A percentile compares a stretch with the other conserved stretches of the same genome.
Evolutionary conservation across 2,113 vertebrate species (phyloP).

Genomic region (Oncorhynchus tshawytscha): DNA sequence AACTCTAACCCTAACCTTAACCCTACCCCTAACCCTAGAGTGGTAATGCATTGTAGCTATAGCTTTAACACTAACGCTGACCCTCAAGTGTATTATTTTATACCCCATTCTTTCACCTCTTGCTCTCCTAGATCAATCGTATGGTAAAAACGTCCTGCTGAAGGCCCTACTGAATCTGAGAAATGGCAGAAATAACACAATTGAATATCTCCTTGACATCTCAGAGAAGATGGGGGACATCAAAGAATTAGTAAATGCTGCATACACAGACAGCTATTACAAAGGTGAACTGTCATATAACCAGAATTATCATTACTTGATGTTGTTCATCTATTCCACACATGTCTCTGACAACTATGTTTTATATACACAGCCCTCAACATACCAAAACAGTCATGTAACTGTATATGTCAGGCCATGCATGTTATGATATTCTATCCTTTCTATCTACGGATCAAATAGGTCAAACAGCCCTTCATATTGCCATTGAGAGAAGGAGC

Average conservation of each 20-base stretch:
- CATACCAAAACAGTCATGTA: too few species aligned
- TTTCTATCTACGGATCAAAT: neutral
- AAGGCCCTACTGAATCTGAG: constrained; percentile 92
- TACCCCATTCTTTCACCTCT: neutral
- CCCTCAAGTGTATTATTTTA: neutral
- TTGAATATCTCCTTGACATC: constrained; percentile 83
- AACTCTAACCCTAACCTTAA: too few species aligned
- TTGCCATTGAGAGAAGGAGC: constrained; percentile 93
- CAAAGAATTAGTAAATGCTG: constrained; percentile 83
- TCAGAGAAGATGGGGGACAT: constrained; percentile 83
- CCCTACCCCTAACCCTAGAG: too few species aligned
- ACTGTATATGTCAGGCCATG: neutral
- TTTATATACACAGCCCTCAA: neutral
- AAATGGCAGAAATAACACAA: constrained; percentile 82
- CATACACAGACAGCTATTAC: constrained; percentile 86
- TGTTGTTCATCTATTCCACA: neutral
- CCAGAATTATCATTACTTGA: neutral
- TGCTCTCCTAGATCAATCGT: constrained; percentile 76
- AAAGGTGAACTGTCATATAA: constrained; percentile 74
- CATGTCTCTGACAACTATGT: neutral
- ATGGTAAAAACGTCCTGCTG: constrained; percentile 88
- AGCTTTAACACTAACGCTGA: too few species aligned
- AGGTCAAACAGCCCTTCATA: constrained; percentile 95
- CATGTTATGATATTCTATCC: neutral
- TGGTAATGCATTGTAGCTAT: too few species aligned